phyloP scores from a whole-genome alignment of 2,797 vertebrate species.

The Lepilemur septentrionalis region DNA sequence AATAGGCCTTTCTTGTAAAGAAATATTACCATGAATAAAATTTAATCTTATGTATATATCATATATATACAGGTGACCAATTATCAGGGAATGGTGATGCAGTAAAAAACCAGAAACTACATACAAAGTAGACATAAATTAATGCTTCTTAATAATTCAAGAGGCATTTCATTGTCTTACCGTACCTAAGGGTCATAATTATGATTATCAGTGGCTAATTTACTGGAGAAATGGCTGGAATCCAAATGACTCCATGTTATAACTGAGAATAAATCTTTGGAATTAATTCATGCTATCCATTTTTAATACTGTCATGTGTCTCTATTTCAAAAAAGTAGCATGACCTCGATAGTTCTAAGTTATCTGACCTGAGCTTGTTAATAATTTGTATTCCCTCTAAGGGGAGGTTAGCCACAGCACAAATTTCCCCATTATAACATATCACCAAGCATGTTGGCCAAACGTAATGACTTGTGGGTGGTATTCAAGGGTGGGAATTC shows the following conservation, averaged over 20 bases:
- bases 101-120: constrained; percentile 21
- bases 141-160: constrained; percentile 45
- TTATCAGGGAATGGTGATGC: neutral
- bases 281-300: constrained; percentile 21
- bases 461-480: neutral
- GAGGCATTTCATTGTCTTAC: constrained; percentile 48
- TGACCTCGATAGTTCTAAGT: constrained; percentile 1
- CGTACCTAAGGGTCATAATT: constrained; percentile 35
- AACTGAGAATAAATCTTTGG: constrained; percentile 53
- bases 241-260: constrained; percentile 49
- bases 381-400: constrained; percentile 2
- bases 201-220: constrained; percentile 50
- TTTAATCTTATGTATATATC: neutral
- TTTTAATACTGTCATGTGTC: constrained; percentile 14
- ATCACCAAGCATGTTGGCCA: neutral
- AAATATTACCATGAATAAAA: neutral
- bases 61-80: neutral
- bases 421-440: neutral
- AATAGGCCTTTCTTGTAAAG: neutral
- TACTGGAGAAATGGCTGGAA: constrained; percentile 43
- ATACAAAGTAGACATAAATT: constrained; percentile 29
- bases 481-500: neutral
- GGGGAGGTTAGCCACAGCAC: neutral
- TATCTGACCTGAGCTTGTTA: neutral
- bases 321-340: neutral